A percentile compares a stretch with the other conserved stretches of the same genome.
Evolutionary conservation across 2,888 invertebrate genomes (phyloP).

Genomic region (Crioceris asparagi): DNA sequence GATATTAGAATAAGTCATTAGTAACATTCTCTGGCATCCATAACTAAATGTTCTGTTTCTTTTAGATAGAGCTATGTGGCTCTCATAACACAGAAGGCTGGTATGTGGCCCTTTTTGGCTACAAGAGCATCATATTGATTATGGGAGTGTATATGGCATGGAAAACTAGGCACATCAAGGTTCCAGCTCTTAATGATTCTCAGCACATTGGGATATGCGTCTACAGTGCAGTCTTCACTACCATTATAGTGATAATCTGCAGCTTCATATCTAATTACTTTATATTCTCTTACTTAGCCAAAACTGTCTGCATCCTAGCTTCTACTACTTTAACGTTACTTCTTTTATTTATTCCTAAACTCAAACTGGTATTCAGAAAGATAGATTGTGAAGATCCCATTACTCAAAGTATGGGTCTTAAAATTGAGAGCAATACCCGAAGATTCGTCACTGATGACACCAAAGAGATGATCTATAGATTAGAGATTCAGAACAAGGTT

Average conservation of each 20-base stretch:
- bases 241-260: conserved; percentile 79
- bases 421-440: conserved; percentile 80
- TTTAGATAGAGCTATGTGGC: conserved; percentile 79
- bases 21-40: conserved; percentile 3
- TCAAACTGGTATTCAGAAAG: conserved; percentile 58
- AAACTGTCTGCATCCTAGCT: conserved; percentile 70
- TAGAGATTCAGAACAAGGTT: conserved; percentile 85
- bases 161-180: conserved; percentile 88
- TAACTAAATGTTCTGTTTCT: conserved; percentile 17
- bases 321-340: conserved; percentile 81
- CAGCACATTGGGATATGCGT: conserved; percentile 90
- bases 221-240: conserved; percentile 82
- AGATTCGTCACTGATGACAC: conserved; percentile 52
- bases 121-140: conserved; percentile 77
- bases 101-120: conserved; percentile 82
- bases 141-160: conserved; percentile 94
- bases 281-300: conserved; percentile 70
- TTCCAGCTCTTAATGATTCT: conserved; percentile 84
- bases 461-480: conserved; percentile 71
- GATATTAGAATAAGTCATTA: conserved; percentile 3
- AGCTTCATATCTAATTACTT: conserved; percentile 76
- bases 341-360: conserved; percentile 78
- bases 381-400: conserved; percentile 65
- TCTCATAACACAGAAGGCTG: conserved; percentile 81
- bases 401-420: conserved; percentile 78